Evolutionary conservation across 2,113 vertebrate species (phyloP), one percentile per base, ranked within the genome.

Genomic region (Mungos mungo): DNA sequence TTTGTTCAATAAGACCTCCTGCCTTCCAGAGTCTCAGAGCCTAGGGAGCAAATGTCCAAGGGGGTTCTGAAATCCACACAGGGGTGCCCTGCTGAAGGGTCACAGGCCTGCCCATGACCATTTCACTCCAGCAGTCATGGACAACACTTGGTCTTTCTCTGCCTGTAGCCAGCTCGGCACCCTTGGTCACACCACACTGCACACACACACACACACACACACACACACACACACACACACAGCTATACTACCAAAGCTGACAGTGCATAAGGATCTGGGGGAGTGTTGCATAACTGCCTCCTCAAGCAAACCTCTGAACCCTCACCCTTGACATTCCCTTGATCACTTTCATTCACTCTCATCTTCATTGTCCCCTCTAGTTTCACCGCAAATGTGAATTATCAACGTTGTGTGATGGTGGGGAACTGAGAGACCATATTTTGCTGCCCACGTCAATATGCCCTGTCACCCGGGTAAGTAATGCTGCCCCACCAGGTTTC

Each of bases 331-430:
- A 63, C 5, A 25, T 19, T 69, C 89, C 88, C 72, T 80, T 25
- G 33, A 16, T 93, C 83, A 14, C 9, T 0, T 35, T 15, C 19
- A 10, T 31, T 94, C 50, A 96, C 27, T 60, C 25, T n/a, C 33
- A 1, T 60, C 82, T 47, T 97, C 52, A 57, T 0, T 0, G 27
- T 35, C n/a, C 33, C 57, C 85, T 90, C n/a, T 97, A 99, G 99
- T 99, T 99, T 98, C 99, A 99, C 98, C 99, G 99, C 98, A 99
- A 99, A 98, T 99, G 99, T 98, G 99, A 99, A 0, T 98, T 99
- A 96, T 99, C 99, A 72, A 99, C 99, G 0, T 98, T 99, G 98
- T 99, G 99, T 35, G 99, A 99, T 0, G 99, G 99, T n/a, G 99
- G 99, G 93, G 99, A 98, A 0, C 99, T 99, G 98, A 98, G 99